These are phyloP conservation scores for Rattus norvegicus DNA, from an alignment of 2,113 vertebrate species.

Conservation along the genomic window DNA sequence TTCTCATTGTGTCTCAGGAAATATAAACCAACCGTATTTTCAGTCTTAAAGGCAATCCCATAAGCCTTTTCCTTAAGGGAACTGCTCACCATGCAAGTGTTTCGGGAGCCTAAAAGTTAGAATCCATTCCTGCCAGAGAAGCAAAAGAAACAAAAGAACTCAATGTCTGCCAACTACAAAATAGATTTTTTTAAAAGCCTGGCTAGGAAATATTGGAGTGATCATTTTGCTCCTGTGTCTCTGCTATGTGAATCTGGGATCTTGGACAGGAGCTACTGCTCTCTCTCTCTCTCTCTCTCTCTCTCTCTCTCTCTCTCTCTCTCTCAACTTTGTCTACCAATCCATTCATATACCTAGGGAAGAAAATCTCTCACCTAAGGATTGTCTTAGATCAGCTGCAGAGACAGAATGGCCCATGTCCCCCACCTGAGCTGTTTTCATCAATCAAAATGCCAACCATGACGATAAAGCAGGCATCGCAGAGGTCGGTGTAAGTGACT, in stretches of 20 bases:
- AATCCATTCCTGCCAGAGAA: slow-evolving; percentile 3
- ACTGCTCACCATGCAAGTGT: neutral
- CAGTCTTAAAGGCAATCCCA: slow-evolving; percentile 12
- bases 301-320: neutral
- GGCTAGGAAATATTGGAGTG: neutral
- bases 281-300: neutral
- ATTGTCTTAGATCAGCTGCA: neutral
- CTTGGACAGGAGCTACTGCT: neutral
- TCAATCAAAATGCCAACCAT: neutral
- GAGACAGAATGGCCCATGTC: neutral
- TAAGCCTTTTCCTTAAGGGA: neutral
- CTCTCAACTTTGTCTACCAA: neutral
- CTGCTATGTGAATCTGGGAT: neutral
- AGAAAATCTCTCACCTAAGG: neutral
- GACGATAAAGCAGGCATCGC: neutral
- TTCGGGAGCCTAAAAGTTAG: neutral
- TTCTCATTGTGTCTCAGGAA: neutral
- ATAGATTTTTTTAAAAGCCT: neutral
- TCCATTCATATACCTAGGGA: neutral
- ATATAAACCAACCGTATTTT: neutral
- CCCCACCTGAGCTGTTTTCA: neutral
- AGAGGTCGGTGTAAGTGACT: neutral
- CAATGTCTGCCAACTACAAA: neutral
- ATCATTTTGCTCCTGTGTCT: slow-evolving; percentile 31
- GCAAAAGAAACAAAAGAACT: slow-evolving; percentile 7